phyloP scores from a whole-genome alignment of 2,113 vertebrate species.

The Ondatra zibethicus region DNA sequence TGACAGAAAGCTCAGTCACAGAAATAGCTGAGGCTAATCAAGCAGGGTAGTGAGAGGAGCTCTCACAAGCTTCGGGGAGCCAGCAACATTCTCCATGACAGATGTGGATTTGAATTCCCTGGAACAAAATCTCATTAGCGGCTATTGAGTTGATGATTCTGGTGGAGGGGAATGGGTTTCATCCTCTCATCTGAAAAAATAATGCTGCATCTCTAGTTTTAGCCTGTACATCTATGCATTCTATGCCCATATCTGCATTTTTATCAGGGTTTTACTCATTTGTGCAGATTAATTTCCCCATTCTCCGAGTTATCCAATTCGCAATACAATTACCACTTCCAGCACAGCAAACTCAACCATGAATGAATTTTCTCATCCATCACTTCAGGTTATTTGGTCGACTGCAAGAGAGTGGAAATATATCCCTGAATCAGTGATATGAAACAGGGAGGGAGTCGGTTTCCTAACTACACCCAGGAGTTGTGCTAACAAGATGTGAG shows the following conservation, averaged over 20 bases:
- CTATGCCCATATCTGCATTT: neutral
- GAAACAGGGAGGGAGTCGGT: neutral
- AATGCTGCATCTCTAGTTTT: neutral
- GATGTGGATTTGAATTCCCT: neutral
- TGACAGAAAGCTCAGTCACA: neutral
- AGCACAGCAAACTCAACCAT: conserved; percentile 6
- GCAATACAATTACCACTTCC: neutral
- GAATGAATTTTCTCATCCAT: neutral
- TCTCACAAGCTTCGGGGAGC: neutral
- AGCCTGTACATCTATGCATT: neutral
- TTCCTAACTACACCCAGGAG: neutral
- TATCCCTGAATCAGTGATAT: neutral
- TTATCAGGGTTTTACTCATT: neutral
- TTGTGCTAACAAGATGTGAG: neutral
- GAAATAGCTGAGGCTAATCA: neutral
- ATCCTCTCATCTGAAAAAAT: neutral
- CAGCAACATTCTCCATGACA: neutral
- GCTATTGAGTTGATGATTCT: neutral
- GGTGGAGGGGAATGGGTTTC: neutral
- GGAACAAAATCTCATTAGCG: neutral
- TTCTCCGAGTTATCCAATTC: neutral
- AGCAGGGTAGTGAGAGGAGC: neutral
- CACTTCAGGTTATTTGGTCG: neutral
- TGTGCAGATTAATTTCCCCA: neutral
- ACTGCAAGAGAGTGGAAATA: neutral